phyloP scores from a whole-genome alignment of 2,888 invertebrate genomes.

The Cerceris rybyensis region DNA sequence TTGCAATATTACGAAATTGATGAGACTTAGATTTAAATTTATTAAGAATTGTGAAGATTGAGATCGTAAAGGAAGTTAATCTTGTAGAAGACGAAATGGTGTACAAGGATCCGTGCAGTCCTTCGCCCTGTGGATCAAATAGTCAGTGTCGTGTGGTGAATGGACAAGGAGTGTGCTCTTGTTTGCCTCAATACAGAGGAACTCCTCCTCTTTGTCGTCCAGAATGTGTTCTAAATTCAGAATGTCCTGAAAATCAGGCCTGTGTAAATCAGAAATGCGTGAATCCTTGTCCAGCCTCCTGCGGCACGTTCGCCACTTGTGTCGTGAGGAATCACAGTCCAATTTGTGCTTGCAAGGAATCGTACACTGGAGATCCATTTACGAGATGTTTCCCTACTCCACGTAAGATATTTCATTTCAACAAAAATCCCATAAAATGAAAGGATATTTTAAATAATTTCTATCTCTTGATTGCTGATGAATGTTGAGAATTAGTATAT shows the following conservation, averaged over 20 bases:
- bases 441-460: neutral
- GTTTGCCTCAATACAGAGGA: conserved; percentile 91
- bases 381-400: conserved; percentile 86
- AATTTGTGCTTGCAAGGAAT: conserved; percentile 89
- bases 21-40: too few relatives aligned
- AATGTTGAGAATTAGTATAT: too few relatives aligned
- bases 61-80: neutral
- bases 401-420: conserved; percentile 58
- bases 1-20: too few relatives aligned
- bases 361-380: conserved; percentile 91
- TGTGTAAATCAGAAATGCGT: conserved; percentile 92
- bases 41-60: too few relatives aligned
- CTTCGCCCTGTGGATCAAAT: conserved; percentile 91
- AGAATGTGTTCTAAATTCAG: conserved; percentile 91
- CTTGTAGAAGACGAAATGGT: conserved; percentile 54
- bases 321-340: conserved; percentile 92
- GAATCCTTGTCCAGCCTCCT: conserved; percentile 92
- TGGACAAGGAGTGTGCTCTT: conserved; percentile 81
- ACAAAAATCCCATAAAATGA: neutral
- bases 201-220: conserved; percentile 90
- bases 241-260: conserved; percentile 90
- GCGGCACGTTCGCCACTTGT: conserved; percentile 90
- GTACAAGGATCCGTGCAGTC: conserved; percentile 88
- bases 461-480: neutral
- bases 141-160: conserved; percentile 85